Evolutionary conservation across 2,888 invertebrate species (phyloP).

Genomic region (Trisateles emortualis): DNA sequence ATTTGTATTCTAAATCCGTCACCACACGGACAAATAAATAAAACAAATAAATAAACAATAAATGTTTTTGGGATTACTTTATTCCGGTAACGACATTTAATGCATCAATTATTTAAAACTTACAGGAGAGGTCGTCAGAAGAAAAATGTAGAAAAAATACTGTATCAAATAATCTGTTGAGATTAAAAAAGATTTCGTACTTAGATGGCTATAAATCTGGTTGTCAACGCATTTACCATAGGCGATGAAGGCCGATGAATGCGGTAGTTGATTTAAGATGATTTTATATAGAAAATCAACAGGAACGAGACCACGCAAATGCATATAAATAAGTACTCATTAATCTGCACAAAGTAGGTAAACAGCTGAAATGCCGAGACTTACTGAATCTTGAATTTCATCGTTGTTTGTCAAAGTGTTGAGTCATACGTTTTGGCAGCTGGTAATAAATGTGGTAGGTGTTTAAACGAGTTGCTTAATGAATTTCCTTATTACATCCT

Average conservation of each 20-base stretch:
- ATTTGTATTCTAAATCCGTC: too few species aligned
- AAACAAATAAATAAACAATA: too few species aligned
- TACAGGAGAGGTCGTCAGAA: slow-evolving; percentile 6
- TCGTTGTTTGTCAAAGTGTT: slow-evolving; percentile 35
- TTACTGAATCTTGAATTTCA: slow-evolving; percentile 28
- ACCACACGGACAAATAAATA: too few species aligned
- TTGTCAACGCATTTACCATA: slow-evolving; percentile 29
- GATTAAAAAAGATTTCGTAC: slow-evolving; percentile 19
- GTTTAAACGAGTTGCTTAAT: slow-evolving; percentile 17
- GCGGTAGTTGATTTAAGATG: slow-evolving; percentile 18
- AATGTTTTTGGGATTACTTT: too few species aligned
- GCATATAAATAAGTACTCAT: slow-evolving; percentile 28
- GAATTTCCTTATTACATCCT: slow-evolving; percentile 4
- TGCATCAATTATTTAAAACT: slow-evolving; percentile 13
- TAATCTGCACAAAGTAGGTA: slow-evolving; percentile 18
- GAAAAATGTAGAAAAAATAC: slow-evolving; percentile 21
- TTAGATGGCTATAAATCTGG: slow-evolving; percentile 25
- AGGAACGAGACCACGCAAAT: slow-evolving; percentile 20
- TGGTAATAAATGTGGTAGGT: slow-evolving; percentile 24
- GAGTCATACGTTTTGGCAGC: slow-evolving; percentile 48
- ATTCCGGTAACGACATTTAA: too few species aligned
- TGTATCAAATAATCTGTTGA: slow-evolving; percentile 20
- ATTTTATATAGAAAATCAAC: slow-evolving; percentile 16
- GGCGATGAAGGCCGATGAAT: slow-evolving; percentile 26
- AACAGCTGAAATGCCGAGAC: slow-evolving; percentile 26